These are phyloP conservation scores for Dicrostonyx torquatus DNA, from an alignment of 2,797 vertebrate species.

Conservation along the genomic window DNA sequence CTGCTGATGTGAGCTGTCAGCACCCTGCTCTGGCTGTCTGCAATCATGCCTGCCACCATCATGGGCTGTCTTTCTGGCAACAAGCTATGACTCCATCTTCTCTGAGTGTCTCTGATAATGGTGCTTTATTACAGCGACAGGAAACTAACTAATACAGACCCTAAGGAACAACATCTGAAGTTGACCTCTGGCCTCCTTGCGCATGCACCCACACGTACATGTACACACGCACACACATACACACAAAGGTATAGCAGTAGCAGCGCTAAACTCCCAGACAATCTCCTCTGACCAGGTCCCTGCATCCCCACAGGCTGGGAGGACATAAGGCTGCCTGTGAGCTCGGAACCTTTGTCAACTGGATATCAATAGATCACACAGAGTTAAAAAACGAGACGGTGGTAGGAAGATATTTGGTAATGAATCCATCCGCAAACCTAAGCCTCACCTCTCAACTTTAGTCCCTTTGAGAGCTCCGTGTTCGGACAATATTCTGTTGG, in stretches of 20 bases:
- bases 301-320: accelerated
- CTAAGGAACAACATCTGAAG: neutral
- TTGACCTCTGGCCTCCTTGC: neutral
- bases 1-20: neutral
- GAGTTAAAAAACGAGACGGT: neutral
- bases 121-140: neutral
- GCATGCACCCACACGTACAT: too few species aligned
- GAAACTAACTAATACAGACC: neutral
- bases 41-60: neutral
- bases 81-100: neutral
- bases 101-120: neutral
- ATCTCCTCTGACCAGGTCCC: neutral
- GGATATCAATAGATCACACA: neutral
- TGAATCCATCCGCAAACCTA: neutral
- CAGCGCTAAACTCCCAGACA: neutral
- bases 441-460: neutral
- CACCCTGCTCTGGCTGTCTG: neutral
- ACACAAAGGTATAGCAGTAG: neutral
- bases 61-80: neutral
- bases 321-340: neutral
- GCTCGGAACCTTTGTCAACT: neutral
- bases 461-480: neutral
- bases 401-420: neutral
- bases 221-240: neutral
- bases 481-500: neutral